Evolutionary conservation across 2,888 invertebrate genomes (phyloP).

Genomic region (Drosophila lutescens): DNA sequence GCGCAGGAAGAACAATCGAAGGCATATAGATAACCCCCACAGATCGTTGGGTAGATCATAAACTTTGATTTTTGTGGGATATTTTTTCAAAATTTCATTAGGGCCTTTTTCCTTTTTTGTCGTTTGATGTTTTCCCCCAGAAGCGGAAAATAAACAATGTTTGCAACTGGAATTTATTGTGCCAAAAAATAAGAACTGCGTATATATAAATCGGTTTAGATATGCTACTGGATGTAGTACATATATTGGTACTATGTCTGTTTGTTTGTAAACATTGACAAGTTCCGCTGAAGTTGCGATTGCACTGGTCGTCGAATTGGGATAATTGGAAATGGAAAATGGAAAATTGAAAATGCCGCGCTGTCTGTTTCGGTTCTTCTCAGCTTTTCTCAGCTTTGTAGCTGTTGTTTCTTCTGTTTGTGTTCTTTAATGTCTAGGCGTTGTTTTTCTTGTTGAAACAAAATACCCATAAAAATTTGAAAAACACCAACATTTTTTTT

Average conservation of each 20-base stretch:
- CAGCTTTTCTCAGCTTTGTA: constrained; percentile 3
- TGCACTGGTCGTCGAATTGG: constrained; percentile 47
- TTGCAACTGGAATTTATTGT: constrained; percentile 54
- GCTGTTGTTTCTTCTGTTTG: constrained; percentile 44
- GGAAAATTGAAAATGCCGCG: constrained; percentile 66
- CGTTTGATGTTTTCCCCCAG: constrained; percentile 75
- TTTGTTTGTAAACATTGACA: constrained; percentile 77
- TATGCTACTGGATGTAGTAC: constrained; percentile 22
- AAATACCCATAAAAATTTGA: constrained; percentile 73
- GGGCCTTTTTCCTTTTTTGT: constrained; percentile 50
- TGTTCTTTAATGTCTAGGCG: constrained; percentile 46
- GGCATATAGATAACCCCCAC: constrained; percentile 54
- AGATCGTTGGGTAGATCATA: constrained; percentile 41
- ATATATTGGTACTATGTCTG: constrained; percentile 59
- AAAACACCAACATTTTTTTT: constrained; percentile 60
- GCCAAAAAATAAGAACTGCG: constrained; percentile 36
- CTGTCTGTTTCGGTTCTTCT: constrained; percentile 58
- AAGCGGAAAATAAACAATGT: constrained; percentile 68
- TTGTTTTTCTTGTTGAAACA: constrained; percentile 66
- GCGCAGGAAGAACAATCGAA: constrained; percentile 49
- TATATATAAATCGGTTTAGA: constrained; percentile 36
- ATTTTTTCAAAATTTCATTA: constrained; percentile 27
- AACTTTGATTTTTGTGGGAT: constrained; percentile 63
- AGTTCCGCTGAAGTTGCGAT: constrained; percentile 67
- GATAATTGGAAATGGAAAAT: constrained; percentile 58